These are phyloP conservation scores for Brassicogethes aeneus DNA, from an alignment of 2,888 invertebrate species.

Conservation along the genomic window DNA sequence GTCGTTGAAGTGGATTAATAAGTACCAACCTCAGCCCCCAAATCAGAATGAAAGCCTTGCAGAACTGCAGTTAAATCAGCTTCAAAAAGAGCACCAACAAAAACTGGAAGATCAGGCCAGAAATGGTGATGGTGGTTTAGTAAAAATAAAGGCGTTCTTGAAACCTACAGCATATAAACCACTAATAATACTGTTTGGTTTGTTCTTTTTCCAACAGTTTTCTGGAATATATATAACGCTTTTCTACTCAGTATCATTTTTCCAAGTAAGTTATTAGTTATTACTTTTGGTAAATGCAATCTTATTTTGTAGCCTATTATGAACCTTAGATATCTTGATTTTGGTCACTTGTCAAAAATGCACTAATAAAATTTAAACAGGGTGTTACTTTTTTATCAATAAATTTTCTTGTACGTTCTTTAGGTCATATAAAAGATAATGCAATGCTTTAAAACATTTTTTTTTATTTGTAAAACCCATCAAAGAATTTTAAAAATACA, in stretches of 20 bases:
- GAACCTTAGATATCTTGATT: too few relatives aligned
- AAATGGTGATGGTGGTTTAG: conserved; percentile 31
- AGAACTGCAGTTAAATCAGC: conserved; percentile 44
- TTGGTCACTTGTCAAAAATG: too few relatives aligned
- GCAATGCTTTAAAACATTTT: too few relatives aligned
- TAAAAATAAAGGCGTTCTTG: conserved; percentile 40
- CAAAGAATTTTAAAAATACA: too few relatives aligned
- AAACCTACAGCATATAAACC: conserved; percentile 53
- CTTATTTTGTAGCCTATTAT: neutral
- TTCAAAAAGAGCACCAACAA: conserved; percentile 47
- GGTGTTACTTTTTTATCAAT: too few relatives aligned
- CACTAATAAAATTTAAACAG: too few relatives aligned
- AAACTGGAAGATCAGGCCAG: conserved; percentile 35
- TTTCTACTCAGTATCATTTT: conserved; percentile 52
- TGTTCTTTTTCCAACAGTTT: conserved; percentile 52
- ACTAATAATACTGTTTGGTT: conserved; percentile 43
- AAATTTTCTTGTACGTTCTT: too few relatives aligned
- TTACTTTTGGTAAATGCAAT: too few relatives aligned
- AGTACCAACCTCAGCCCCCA: conserved; percentile 40
- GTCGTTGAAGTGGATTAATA: conserved; percentile 44
- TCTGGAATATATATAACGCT: conserved; percentile 53
- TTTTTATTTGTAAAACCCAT: too few relatives aligned
- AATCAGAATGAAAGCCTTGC: conserved; percentile 41
- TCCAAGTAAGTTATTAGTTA: conserved; percentile 37
- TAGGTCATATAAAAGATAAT: too few relatives aligned